A percentile compares a stretch with the other conserved stretches of the same genome.
Evolutionary conservation across 2,113 vertebrate genomes (phyloP).

Genomic region (Myotis brandtii): DNA sequence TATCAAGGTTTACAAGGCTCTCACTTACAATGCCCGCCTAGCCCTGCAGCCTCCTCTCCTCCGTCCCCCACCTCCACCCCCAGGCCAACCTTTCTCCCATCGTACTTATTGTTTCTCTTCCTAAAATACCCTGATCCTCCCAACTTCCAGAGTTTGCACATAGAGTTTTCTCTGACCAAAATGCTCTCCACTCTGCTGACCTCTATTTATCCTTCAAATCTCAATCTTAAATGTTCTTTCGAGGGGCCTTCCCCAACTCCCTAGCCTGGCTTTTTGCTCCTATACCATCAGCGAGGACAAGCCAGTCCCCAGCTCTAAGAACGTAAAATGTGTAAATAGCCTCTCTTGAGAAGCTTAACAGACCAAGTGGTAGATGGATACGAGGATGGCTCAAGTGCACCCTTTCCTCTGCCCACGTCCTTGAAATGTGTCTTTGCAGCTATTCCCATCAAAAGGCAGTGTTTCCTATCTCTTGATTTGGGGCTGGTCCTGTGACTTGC

Average conservation of each 20-base stretch:
- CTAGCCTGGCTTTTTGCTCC: conserved; percentile 2
- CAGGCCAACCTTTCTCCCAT: neutral
- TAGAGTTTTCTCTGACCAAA: neutral
- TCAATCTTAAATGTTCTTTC: neutral
- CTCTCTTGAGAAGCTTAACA: neutral
- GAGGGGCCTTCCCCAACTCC: neutral
- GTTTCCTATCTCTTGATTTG: neutral
- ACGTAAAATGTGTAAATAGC: neutral
- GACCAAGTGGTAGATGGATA: neutral
- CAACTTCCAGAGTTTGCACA: neutral
- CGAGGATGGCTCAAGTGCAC: neutral
- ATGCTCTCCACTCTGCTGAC: neutral
- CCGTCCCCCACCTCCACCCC: neutral
- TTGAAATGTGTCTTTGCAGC: neutral
- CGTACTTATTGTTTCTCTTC: neutral
- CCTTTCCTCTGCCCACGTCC: neutral
- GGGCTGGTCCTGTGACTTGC: neutral
- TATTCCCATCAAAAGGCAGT: neutral
- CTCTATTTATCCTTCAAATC: neutral
- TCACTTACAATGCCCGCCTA: neutral
- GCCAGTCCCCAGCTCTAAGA: conserved; percentile 17
- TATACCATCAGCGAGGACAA: neutral
- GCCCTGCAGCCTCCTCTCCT: neutral
- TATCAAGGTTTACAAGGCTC: conserved; percentile 38
- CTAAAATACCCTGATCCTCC: neutral